Percentiles rank a stretch among this genome's conserved stretches.
Evolutionary conservation across 1,140 invertebrate genomes (phyloP).

Genomic region (Mizuhopecten yessoensis): DNA sequence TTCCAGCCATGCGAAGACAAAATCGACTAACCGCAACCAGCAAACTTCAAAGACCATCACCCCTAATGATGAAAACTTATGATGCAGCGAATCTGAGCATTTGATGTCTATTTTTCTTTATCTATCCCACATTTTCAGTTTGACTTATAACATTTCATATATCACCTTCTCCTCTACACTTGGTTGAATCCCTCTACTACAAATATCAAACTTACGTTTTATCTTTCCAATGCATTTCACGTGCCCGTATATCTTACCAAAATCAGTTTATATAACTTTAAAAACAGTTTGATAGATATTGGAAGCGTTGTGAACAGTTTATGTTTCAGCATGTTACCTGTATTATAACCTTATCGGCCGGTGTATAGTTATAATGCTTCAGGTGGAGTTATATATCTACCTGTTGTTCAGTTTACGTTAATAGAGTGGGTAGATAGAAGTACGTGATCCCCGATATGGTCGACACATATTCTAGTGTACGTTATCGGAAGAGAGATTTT

Average conservation of each 20-base stretch:
- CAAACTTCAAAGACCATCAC: not conserved
- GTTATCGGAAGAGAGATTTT: not conserved
- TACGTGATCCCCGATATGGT: not conserved
- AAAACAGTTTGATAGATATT: constrained; percentile 21
- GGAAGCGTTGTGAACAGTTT: not conserved
- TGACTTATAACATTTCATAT: not conserved
- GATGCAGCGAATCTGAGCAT: not conserved
- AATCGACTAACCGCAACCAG: not conserved
- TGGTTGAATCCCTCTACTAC: not conserved
- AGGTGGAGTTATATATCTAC: not conserved
- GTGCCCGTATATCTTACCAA: not conserved
- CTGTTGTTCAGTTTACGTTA: not conserved
- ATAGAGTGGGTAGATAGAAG: not conserved
- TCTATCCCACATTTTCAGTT: not conserved
- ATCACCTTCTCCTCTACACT: no score
- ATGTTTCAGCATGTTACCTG: not conserved
- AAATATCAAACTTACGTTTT: not conserved
- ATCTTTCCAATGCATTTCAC: not conserved
- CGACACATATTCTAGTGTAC: not conserved
- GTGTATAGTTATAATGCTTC: not conserved
- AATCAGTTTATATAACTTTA: not conserved
- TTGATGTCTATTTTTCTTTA: constrained; percentile 18
- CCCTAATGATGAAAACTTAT: not conserved
- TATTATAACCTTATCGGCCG: not conserved
- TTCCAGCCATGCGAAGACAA: not conserved